Evolutionary conservation across 1,140 invertebrate genomes (phyloP), one percentile per base, ranked within the genome.

Genomic region (Drosophila pectinifera): DNA sequence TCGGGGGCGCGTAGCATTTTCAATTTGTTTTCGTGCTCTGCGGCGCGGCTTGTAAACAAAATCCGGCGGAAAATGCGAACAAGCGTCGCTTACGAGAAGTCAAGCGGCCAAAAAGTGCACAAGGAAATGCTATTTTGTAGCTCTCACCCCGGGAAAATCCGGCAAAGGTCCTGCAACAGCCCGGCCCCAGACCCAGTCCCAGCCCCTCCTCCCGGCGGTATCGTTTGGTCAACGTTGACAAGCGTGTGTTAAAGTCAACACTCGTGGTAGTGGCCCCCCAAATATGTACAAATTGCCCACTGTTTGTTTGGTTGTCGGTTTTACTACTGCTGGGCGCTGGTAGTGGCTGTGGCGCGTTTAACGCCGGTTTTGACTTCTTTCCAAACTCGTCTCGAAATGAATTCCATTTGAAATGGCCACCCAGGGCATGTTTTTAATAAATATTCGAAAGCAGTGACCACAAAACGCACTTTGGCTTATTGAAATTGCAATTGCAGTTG

Each of bases 31-130:
- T 89, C 77, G 84, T 70, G 82, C 81, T 68, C 56, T 64, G 81
- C 81, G 57, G 73, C 85, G 80, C 51, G 73, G 84, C 84, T 77
- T 84, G 84, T 89, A 89, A 89, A 89, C 84, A 89, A 89, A 89
- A 89, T 89, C 84, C 84, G 84, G 64, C 85, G 80, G 80, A 89
- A 89, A 90, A 84, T 89, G 74, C 77, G 63, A 63, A 89, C 79
- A 77, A 80, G 79, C 70, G 83, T 34, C 73, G 76, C 78, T 82
- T 81, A 77, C 67, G 49, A 75, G 54, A 55, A 80, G 78, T 62
- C 78, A 80, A 80, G 67, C 58, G 65, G 59, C 68, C 63, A 64
- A 83, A 69, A 73, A 76, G 83, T 58, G 31, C 65, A 75, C 62
- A 85, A 88, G 83, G 84, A 88, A 88, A 88, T 88, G 80, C 83